Evolutionary conservation across 1,140 invertebrate genomes (phyloP).

Genomic region (Penaeus chinensis): DNA sequence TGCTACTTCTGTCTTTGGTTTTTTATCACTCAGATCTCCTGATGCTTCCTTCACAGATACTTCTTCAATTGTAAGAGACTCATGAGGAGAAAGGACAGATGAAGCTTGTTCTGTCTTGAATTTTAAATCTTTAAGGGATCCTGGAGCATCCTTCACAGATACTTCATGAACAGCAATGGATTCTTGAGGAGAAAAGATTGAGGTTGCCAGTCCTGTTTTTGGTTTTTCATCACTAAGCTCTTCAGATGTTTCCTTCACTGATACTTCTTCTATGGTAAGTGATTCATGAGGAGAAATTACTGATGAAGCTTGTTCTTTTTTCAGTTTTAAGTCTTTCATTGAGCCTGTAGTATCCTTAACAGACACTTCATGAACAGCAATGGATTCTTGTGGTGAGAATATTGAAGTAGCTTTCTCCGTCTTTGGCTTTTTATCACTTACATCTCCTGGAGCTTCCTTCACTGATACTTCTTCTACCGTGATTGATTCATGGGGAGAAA

Average conservation of each 20-base stretch:
- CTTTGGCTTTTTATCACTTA: slow-evolving; percentile 65
- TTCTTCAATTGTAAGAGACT: slow-evolving; percentile 9
- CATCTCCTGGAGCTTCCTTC: slow-evolving; percentile 69
- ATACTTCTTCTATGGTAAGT: slow-evolving; percentile 15
- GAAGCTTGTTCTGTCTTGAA: not conserved
- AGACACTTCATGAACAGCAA: slow-evolving; percentile 70
- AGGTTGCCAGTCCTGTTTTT: slow-evolving; percentile 10
- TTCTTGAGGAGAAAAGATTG: slow-evolving; percentile 63
- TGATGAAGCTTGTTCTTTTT: slow-evolving; percentile 68
- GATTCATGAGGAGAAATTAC: slow-evolving; percentile 68
- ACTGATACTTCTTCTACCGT: slow-evolving; percentile 50
- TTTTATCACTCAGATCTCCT: not conserved
- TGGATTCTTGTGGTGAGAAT: slow-evolving; percentile 70
- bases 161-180: slow-evolving; percentile 71
- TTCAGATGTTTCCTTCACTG: slow-evolving; percentile 19
- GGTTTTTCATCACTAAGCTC: slow-evolving; percentile 7
- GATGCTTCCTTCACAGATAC: slow-evolving; percentile 16
- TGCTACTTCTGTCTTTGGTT: slow-evolving; percentile 3
- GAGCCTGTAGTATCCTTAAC: slow-evolving; percentile 70
- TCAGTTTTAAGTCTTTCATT: slow-evolving; percentile 67
- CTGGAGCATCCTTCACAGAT: slow-evolving; percentile 69
- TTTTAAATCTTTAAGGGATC: not conserved
- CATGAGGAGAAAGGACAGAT: not conserved
- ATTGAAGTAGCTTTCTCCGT: slow-evolving; percentile 68
- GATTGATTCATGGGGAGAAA: slow-evolving; percentile 40